These are phyloP conservation scores for Dendrolimus houi DNA, from an alignment of 2,888 invertebrate species.

Conservation along the genomic window DNA sequence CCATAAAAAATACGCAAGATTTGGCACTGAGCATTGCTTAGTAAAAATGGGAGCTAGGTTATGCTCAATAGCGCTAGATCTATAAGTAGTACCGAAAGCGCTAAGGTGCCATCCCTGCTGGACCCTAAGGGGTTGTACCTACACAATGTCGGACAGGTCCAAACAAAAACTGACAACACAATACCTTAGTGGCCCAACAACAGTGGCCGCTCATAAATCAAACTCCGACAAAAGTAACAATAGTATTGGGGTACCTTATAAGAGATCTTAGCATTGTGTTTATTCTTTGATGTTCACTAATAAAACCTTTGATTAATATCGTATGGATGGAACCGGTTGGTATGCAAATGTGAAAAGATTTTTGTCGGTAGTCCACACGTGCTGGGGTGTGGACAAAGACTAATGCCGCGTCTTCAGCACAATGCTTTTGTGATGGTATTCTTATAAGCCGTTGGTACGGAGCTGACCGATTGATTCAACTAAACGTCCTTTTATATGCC, in stretches of 20 bases:
- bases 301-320: slow-evolving; percentile 77
- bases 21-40: too few relatives aligned
- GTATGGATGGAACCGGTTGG: slow-evolving; percentile 70
- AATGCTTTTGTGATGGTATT: slow-evolving; percentile 50
- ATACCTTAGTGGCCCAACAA: slow-evolving; percentile 68
- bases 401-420: slow-evolving; percentile 64
- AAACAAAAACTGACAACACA: slow-evolving; percentile 75
- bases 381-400: slow-evolving; percentile 55
- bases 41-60: too few relatives aligned
- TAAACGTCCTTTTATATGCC: background rate
- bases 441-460: slow-evolving; percentile 33
- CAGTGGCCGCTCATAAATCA: slow-evolving; percentile 76
- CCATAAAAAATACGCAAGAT: too few relatives aligned
- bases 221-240: slow-evolving; percentile 75
- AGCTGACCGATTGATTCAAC: slow-evolving; percentile 20
- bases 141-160: slow-evolving; percentile 70
- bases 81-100: too few relatives aligned
- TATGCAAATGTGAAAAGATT: slow-evolving; percentile 71
- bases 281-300: slow-evolving; percentile 76
- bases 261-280: slow-evolving; percentile 74
- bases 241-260: slow-evolving; percentile 76
- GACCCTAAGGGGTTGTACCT: slow-evolving; percentile 55
- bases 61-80: too few relatives aligned
- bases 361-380: slow-evolving; percentile 69
- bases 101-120: slow-evolving; percentile 31